These are phyloP conservation scores for Caenorhabditis sp. DNA, from an alignment of 2,888 invertebrate species.

Conservation along the genomic window DNA sequence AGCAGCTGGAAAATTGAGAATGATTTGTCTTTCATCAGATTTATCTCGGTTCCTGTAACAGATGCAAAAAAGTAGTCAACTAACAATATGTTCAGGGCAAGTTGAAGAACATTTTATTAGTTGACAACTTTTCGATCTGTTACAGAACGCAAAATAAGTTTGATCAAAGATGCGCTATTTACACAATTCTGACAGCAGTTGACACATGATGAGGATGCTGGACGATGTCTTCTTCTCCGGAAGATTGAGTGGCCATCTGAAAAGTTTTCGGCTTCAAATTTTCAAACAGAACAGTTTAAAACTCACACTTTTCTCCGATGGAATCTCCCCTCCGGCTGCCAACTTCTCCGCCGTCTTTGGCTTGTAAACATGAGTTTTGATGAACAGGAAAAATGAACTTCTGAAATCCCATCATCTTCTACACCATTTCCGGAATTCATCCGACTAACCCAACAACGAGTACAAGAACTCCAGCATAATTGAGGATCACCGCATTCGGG, in stretches of 20 bases:
- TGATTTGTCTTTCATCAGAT: no score
- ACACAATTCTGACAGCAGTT: slow-evolving; percentile 17
- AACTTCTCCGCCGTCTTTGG: slow-evolving; percentile 31
- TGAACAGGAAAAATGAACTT: slow-evolving; percentile 70
- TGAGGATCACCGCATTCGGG: slow-evolving; percentile 68
- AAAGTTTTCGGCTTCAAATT: not conserved
- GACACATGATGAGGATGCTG: slow-evolving; percentile 40
- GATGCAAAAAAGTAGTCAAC: no score
- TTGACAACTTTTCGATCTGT: no score
- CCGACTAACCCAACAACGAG: slow-evolving; percentile 70
- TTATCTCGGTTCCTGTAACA: no score
- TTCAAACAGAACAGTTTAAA: not conserved
- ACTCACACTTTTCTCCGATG: slow-evolving; percentile 48
- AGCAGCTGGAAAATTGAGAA: slow-evolving; percentile 82
- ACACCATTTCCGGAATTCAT: not conserved
- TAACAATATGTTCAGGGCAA: no score
- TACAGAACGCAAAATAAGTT: no score
- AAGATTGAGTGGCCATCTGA: slow-evolving; percentile 30
- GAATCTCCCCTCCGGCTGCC: slow-evolving; percentile 36
- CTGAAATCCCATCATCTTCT: slow-evolving; percentile 48
- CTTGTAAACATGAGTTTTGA: slow-evolving; percentile 67
- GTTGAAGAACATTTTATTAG: no score
- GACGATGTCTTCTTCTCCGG: slow-evolving; percentile 28
- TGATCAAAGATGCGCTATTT: not conserved
- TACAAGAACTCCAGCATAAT: slow-evolving; percentile 70